Conservation (phyloP, 2,888 invertebrate genomes). For the Steinernema carpocapsae region DNA sequence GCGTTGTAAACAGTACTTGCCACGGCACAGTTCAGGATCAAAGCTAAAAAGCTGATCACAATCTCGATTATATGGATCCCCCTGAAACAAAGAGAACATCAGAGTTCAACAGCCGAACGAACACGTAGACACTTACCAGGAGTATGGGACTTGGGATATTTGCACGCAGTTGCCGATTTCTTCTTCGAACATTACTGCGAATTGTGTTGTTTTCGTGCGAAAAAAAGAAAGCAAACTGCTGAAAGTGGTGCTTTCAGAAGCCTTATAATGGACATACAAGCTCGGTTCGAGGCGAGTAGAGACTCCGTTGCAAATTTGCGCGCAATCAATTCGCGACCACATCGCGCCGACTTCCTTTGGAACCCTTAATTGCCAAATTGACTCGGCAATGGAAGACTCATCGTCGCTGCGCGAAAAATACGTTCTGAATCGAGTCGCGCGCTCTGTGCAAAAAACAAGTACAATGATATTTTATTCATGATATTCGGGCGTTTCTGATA, state of each 20-base stretch:
- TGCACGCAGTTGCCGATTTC: constrained; percentile 1
- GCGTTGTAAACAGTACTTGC: constrained; percentile 38
- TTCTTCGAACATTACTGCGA: constrained; percentile 8
- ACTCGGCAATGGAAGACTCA: constrained; percentile 11
- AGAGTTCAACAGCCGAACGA: neutral
- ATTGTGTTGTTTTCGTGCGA: neutral
- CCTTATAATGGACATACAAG: neutral
- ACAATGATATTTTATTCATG: constrained; percentile 9
- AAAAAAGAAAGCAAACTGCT: neutral
- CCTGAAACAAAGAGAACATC: neutral
- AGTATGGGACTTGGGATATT: neutral
- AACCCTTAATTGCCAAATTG: constrained; percentile 30
- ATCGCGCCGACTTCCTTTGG: constrained; percentile 28
- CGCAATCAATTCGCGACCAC: constrained; percentile 34
- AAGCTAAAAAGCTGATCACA: constrained; percentile 34
- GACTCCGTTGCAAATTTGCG: constrained; percentile 4
- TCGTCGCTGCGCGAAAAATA: neutral
- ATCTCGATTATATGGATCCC: constrained; percentile 38
- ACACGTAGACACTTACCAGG: constrained; percentile 21
- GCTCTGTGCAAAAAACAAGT: neutral
- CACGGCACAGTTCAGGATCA: constrained; percentile 42
- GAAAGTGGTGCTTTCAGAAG: neutral
- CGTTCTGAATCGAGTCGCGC: neutral
- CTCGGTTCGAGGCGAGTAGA: neutral
- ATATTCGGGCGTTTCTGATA: constrained; percentile 18